A percentile compares a stretch with the other conserved stretches of the same genome.
Conservation (phyloP, 2,113 vertebrate species). For the Ctenomys sociabilis region DNA sequence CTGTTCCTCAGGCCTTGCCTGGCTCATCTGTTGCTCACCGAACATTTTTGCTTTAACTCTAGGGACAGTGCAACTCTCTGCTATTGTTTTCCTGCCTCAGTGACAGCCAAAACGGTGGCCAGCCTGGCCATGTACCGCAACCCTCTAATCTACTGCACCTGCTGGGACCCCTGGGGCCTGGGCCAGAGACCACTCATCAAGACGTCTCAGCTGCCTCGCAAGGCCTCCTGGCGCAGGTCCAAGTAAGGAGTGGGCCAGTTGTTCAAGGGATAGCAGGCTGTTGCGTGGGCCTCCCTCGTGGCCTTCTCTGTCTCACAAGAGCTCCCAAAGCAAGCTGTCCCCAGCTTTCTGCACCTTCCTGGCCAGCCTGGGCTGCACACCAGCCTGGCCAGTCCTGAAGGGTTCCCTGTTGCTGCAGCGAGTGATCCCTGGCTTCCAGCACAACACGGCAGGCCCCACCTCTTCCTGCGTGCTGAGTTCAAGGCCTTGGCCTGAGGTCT, state of each 20-base stretch:
- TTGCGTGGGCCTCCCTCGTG: background rate
- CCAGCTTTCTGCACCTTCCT: background rate
- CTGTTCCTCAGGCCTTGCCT: background rate
- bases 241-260: conserved; percentile 66
- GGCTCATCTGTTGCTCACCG: background rate
- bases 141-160: conserved; percentile 77
- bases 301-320: background rate
- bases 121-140: conserved; percentile 68
- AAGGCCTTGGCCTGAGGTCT: background rate
- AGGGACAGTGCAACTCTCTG: background rate
- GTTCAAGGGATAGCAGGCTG: background rate
- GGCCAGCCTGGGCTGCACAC: background rate
- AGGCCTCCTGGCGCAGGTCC: conserved; percentile 5
- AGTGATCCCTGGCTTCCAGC: background rate
- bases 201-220: conserved; percentile 43
- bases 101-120: background rate
- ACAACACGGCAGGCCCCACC: background rate
- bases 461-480: background rate
- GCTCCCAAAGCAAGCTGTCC: background rate
- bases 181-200: conserved; percentile 70
- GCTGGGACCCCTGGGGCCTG: conserved; percentile 79
- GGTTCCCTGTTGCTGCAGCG: background rate
- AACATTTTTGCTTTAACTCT: background rate
- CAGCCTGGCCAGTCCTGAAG: background rate
- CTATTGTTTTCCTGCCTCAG: background rate